phyloP scores from a whole-genome alignment of 1,140 invertebrate genomes.

The Pachypeltis micranthus region DNA sequence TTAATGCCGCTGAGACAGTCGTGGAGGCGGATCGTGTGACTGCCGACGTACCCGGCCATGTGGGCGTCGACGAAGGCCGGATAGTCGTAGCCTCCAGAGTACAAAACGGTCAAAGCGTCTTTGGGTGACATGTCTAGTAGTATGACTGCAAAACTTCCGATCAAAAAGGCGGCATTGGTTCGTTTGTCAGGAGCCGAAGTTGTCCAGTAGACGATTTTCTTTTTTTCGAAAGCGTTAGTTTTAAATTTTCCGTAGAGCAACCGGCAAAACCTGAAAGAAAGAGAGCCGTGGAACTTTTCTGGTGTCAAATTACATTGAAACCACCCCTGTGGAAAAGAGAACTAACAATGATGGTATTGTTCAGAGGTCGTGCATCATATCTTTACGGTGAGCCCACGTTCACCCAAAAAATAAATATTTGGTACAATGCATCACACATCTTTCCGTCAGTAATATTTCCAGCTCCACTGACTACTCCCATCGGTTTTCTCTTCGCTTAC shows the following conservation, averaged over 20 bases:
- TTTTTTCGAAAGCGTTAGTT: constrained; percentile 44
- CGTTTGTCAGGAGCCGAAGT: constrained; percentile 59
- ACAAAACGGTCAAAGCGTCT: constrained; percentile 54
- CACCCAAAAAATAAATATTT: no score
- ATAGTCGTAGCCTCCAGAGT: constrained; percentile 41
- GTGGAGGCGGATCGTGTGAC: constrained; percentile 66
- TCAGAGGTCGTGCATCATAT: no score
- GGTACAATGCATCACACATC: no score
- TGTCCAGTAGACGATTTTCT: constrained; percentile 89
- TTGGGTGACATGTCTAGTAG: constrained; percentile 74
- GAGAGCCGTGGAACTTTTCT: no score
- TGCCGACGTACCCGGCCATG: constrained; percentile 40
- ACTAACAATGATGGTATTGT: no score
- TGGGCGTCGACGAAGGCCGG: constrained; percentile 54
- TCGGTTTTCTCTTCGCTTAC: no score
- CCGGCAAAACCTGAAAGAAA: constrained; percentile 38
- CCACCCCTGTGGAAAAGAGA: no score
- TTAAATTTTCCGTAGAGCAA: constrained; percentile 57
- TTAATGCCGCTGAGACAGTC: constrained; percentile 80
- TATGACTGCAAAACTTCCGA: constrained; percentile 61
- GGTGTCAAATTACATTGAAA: no score
- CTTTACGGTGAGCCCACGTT: no score
- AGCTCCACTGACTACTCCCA: no score
- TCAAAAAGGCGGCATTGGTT: constrained; percentile 61
- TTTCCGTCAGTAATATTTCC: no score